These are phyloP conservation scores for Phaedon cochleariae DNA, from an alignment of 2,888 invertebrate genomes.

Conservation along the genomic window DNA sequence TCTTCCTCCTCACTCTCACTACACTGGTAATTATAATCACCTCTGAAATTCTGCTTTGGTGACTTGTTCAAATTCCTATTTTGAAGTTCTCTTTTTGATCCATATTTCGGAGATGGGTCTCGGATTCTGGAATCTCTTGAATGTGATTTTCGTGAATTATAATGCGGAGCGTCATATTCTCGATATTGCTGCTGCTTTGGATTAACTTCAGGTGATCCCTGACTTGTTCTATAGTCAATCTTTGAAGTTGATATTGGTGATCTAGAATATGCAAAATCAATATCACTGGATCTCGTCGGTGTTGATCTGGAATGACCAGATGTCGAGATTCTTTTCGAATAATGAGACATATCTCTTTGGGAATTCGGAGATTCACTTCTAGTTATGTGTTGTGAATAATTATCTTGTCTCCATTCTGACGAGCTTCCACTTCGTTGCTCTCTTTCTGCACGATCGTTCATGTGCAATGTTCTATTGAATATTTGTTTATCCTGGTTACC, in stretches of 20 bases:
- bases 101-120: not conserved
- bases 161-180: not conserved
- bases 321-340: not conserved
- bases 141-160: not conserved
- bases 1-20: not conserved
- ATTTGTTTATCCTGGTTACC: not conserved
- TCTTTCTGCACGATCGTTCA: not conserved
- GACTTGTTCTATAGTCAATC: not conserved
- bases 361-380: not conserved
- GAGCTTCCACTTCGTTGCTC: not conserved
- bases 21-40: not conserved
- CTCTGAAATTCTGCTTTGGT: not conserved
- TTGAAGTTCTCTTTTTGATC: not conserved
- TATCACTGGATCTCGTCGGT: too few species aligned
- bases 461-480: not conserved
- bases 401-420: not conserved
- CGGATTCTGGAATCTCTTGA: too few species aligned
- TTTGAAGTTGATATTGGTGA: not conserved
- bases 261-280: not conserved
- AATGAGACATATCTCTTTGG: not conserved
- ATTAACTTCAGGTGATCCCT: not conserved
- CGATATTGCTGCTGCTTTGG: not conserved
- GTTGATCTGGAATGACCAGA: not conserved
- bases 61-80: not conserved
- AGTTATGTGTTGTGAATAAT: not conserved